Percentiles rank a stretch among this genome's conserved stretches.
These are phyloP conservation scores for Eulacestoma nigropectus DNA, from an alignment of 2,113 vertebrate genomes.

Conservation along the genomic window DNA sequence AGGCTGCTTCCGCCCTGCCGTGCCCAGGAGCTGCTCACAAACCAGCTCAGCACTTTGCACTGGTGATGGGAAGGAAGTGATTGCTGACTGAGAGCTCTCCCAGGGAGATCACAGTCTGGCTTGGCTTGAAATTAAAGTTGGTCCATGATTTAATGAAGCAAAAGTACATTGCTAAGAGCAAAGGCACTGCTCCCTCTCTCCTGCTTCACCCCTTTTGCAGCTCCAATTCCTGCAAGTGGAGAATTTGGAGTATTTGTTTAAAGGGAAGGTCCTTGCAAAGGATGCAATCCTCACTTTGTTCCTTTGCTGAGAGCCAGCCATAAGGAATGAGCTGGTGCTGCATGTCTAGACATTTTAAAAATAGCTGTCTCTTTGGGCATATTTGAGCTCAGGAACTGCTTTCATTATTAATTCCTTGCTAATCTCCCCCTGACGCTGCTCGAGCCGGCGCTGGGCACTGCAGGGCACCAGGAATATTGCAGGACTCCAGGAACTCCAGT, in stretches of 20 bases:
- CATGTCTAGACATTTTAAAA: slow-evolving; percentile 42
- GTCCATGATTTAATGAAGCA: not conserved
- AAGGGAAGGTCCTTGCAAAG: not conserved
- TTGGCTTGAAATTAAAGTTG: not conserved
- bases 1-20: not conserved
- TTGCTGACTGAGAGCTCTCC: not conserved
- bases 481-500: not conserved
- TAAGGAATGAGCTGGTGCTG: not conserved
- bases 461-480: not conserved
- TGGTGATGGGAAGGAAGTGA: not conserved
- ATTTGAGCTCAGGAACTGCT: not conserved
- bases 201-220: not conserved
- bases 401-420: slow-evolving; percentile 44
- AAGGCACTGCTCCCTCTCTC: not conserved
- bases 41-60: not conserved
- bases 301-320: not conserved
- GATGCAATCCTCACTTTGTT: not conserved
- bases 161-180: not conserved
- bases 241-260: not conserved
- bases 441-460: not conserved
- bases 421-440: not conserved
- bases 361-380: slow-evolving; percentile 6
- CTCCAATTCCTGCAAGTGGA: not conserved
- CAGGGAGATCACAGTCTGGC: not conserved
- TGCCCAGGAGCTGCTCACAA: not conserved